phyloP scores from a whole-genome alignment of 1,140 invertebrate species.

The Leptinotarsa defecta region DNA sequence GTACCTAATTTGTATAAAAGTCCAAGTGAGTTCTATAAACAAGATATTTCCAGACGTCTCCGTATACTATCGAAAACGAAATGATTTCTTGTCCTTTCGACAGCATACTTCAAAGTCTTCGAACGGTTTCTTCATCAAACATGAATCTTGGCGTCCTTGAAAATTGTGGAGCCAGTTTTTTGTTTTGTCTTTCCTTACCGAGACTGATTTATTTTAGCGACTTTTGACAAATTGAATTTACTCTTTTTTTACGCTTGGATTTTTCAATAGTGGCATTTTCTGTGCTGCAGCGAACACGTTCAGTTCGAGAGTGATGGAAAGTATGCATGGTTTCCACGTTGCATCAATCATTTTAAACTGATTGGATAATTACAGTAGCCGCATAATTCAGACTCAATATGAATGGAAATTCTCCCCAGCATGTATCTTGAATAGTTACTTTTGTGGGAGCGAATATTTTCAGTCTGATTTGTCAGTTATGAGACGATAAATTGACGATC shows the following conservation, averaged over 20 bases:
- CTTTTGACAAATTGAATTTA: slow-evolving; percentile 8
- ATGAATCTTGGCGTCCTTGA: background rate
- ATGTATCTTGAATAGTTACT: too few relatives aligned
- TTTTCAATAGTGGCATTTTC: slow-evolving; percentile 3
- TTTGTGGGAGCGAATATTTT: too few relatives aligned
- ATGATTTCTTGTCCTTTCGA: slow-evolving; percentile 2
- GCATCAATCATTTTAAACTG: background rate
- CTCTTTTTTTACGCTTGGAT: background rate
- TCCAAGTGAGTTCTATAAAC: background rate
- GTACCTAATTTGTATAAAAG: too few relatives aligned
- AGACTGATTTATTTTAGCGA: slow-evolving; percentile 6
- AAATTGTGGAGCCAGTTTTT: slow-evolving; percentile 5
- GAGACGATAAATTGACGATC: too few relatives aligned
- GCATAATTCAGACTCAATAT: too few relatives aligned
- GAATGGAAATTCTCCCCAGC: too few relatives aligned
- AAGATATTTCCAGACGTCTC: background rate
- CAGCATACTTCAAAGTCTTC: slow-evolving; percentile 3
- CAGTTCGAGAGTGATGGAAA: background rate
- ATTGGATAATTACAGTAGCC: background rate
- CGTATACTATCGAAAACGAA: background rate
- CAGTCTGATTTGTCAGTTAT: too few relatives aligned
- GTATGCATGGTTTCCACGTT: background rate
- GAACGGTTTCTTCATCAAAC: background rate
- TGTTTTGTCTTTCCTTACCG: slow-evolving; percentile 1
- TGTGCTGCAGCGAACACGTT: background rate